Base-by-base conservation (phyloP, 2,888 invertebrate genomes). In the Limnephilus auricula region DNA sequence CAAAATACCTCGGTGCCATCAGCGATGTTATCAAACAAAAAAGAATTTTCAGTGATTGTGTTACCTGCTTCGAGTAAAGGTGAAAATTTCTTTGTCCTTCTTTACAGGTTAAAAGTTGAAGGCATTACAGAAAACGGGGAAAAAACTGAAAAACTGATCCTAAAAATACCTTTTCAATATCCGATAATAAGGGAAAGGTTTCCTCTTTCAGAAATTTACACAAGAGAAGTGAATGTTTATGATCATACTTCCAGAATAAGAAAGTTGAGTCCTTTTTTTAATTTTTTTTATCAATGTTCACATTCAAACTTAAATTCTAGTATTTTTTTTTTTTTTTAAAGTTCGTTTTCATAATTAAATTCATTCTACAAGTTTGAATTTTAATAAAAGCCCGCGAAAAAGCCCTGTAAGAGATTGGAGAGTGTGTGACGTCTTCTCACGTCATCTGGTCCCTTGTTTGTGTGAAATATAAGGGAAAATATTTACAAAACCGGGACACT, bases 41-140 rank as follows among this genome's bases (percentile, higher is more conserved):
- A 40, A 15, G 80, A 91, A 9, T 90, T 31, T 65, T 50, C 45
- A 25, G 25, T 80, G 84, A 78, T 34, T 31, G 89, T 50, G 3
- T 83, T 85, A 15, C 18, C 40, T 6, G 91, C 79, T 18, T 92
- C 90, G 0, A 40, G 79, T 2, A 92, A 92, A 82, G 92, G 91
- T 6, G 92, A 92, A 80, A 92, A 92, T 84, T 92, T 85, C 84
- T 45, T 92, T 4, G 91, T 91, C 13, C 45, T 83, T 18, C 32
- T 92, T 3, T 82, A 79, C 78, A 90, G 90, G 50, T 80, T 92
- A 12, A 89, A 89, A 85, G 82, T 87, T n/a, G 18, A 9, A 2
- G 83, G 79, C 2, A 37, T 85, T 18, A 80, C 50, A 5, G 82
- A 89, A 83, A 65, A 50, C 32, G 89, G 37, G 15, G 83, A 90